phyloP scores from a whole-genome alignment of 2,797 vertebrate genomes.

The Sebastes taczanowskii region DNA sequence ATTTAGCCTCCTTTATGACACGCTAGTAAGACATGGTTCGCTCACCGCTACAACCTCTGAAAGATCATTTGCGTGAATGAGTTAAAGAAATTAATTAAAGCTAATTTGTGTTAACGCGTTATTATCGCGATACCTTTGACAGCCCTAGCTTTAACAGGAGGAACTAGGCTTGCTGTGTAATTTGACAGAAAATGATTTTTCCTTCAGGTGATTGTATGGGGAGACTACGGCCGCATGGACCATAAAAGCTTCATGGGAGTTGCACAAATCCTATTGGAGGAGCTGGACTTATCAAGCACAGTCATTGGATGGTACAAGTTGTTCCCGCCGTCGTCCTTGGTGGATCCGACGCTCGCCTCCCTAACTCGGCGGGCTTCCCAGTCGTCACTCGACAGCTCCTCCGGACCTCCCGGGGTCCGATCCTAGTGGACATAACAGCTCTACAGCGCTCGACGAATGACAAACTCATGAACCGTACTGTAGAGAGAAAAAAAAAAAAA shows the following conservation, averaged over 20 bases:
- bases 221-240: slow-evolving; percentile 99
- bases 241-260: slow-evolving; percentile 99
- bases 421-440: slow-evolving; percentile 87
- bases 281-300: slow-evolving; percentile 97
- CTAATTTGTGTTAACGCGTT: too few relatives aligned
- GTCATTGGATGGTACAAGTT: slow-evolving; percentile 99
- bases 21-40: too few relatives aligned
- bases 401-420: slow-evolving; percentile 91
- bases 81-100: too few relatives aligned
- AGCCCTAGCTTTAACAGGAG: not conserved
- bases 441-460: slow-evolving; percentile 19
- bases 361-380: slow-evolving; percentile 96
- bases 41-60: too few relatives aligned
- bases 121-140: too few relatives aligned
- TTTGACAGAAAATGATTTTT: slow-evolving; percentile 1
- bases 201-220: slow-evolving; percentile 96
- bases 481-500: slow-evolving; percentile 37
- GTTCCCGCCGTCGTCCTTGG: slow-evolving; percentile 96
- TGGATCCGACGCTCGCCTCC: slow-evolving; percentile 96
- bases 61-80: too few relatives aligned
- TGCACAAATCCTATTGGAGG: slow-evolving; percentile 97
- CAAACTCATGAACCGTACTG: slow-evolving; percentile 43
- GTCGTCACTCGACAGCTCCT: slow-evolving; percentile 95
- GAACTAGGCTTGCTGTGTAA: not conserved
- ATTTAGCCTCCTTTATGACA: too few relatives aligned